Base-by-base conservation (phyloP, 2,113 vertebrate genomes). In the Megatriorchis doriae region DNA sequence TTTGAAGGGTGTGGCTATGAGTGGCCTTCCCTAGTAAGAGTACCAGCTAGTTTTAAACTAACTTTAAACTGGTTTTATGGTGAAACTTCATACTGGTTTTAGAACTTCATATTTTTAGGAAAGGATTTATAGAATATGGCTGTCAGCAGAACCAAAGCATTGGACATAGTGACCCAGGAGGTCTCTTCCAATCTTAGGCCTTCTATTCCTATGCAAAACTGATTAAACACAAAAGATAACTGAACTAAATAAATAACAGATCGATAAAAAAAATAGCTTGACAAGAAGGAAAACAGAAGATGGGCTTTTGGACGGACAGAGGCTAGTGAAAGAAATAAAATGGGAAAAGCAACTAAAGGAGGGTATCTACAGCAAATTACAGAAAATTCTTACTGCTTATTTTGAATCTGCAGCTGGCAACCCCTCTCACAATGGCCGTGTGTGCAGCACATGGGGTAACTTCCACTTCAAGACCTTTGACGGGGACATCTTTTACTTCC, bases 391-490 rank as follows among this genome's bases (percentile, higher is more conserved):
- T 31, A 95, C 21, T 45, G 6, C 6, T 91, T 58, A 11, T 66
- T 95, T 94, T 95, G 19, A 93, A 87, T 71, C 88, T 42, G 2
- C 97, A 99, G 99, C 98, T 80, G 94, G 95, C 90, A 98, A 95
- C 47, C 92, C 97, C 2, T 97, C 94, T 36, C 99, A 99, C 96
- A 98, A 98, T 4, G 97, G 97, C 27, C 98, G 96, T 38, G 98
- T 99, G 16, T 99, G 99, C 97, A 99, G 99, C 91, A 99, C 99
- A 1, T 99, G 99, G 99, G 99, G 99, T 1, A 98, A 99, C 95
- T 99, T 97, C 95, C 99, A 99, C 97, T 99, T 98, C 96, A 99
- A 99, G 97, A 99, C 98, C 56, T 99, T 99, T 36, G 99, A 99
- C 0, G 99, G 99, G 5, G 97, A 98, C 36, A 36, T 99, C 75